Conservation (phyloP, 2,888 invertebrate genomes). For the Drosophila formosana region DNA sequence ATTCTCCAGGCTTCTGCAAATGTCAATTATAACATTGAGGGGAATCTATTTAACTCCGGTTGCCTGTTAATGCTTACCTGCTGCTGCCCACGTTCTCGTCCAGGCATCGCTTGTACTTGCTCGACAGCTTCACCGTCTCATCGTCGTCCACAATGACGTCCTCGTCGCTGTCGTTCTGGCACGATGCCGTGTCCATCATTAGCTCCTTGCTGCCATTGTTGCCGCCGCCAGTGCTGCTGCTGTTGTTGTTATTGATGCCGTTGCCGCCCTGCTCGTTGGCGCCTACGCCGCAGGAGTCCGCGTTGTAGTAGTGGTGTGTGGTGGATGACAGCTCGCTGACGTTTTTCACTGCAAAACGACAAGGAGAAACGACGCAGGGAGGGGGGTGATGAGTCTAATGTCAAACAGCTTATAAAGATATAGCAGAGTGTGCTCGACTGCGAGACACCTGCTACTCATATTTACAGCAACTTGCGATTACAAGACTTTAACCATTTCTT, state of each 20-base stretch:
- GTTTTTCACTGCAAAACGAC: conserved; percentile 79
- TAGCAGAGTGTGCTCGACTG: background rate
- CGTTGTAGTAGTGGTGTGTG: conserved; percentile 84
- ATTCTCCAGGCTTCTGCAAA: conserved; percentile 75
- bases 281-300: conserved; percentile 83
- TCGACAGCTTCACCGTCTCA: conserved; percentile 81
- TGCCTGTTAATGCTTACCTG: conserved; percentile 59
- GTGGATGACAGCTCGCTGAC: conserved; percentile 84
- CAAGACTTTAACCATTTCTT: too few relatives aligned
- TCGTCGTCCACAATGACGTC: conserved; percentile 85
- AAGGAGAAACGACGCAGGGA: too few relatives aligned
- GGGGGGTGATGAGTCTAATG: conserved; percentile 16
- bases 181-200: conserved; percentile 77
- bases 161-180: conserved; percentile 85
- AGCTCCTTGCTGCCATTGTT: conserved; percentile 77
- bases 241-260: conserved; percentile 43
- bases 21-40: background rate
- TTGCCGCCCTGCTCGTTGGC: conserved; percentile 51
- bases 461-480: background rate
- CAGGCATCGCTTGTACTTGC: conserved; percentile 78
- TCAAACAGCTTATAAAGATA: background rate
- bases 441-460: background rate
- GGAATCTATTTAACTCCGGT: too few relatives aligned
- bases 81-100: conserved; percentile 82
- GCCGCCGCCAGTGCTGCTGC: conserved; percentile 38